Percentiles rank a stretch among this genome's conserved stretches.
Evolutionary conservation across 23 tunicate genomes (phyloP).

Genomic region (Diplosoma virens): DNA sequence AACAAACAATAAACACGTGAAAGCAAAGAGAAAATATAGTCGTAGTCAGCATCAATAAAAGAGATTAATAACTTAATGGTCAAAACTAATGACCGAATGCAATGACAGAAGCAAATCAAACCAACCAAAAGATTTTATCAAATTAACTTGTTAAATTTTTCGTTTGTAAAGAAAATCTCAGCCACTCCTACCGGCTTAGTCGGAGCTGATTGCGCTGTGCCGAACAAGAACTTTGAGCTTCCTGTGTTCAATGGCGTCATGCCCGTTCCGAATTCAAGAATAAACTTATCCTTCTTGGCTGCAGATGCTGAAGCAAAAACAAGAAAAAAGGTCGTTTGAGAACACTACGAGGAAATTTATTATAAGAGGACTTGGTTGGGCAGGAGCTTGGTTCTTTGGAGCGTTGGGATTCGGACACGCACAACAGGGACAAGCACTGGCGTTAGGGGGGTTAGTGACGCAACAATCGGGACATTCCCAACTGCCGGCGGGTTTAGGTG

Average conservation of each 20-base stretch:
- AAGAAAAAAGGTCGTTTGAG: background rate
- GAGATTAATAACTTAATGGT: background rate
- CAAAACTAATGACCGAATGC: no score
- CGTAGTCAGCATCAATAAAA: no score
- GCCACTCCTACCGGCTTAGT: background rate
- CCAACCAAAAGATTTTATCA: no score
- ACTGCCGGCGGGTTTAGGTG: conserved; percentile 41
- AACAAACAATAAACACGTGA: no score
- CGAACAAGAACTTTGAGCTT: conserved; percentile 1
- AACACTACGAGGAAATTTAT: background rate
- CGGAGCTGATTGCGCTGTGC: background rate
- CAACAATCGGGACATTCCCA: conserved; percentile 69
- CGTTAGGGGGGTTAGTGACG: conserved; percentile 15
- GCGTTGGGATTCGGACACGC: conserved; percentile 41
- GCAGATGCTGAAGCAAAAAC: background rate
- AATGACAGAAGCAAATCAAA: no score
- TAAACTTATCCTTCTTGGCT: background rate
- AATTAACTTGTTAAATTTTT: no score
- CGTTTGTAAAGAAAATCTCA: background rate
- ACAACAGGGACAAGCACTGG: conserved; percentile 52
- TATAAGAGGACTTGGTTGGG: background rate
- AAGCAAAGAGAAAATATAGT: no score
- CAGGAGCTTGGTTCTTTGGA: background rate
- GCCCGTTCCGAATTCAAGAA: conserved; percentile 8
- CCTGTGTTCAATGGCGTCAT: background rate